Evolutionary conservation across 2,888 invertebrate genomes (phyloP), one percentile per base, ranked within the genome.

Genomic region (Pachymerium ferrugineum): DNA sequence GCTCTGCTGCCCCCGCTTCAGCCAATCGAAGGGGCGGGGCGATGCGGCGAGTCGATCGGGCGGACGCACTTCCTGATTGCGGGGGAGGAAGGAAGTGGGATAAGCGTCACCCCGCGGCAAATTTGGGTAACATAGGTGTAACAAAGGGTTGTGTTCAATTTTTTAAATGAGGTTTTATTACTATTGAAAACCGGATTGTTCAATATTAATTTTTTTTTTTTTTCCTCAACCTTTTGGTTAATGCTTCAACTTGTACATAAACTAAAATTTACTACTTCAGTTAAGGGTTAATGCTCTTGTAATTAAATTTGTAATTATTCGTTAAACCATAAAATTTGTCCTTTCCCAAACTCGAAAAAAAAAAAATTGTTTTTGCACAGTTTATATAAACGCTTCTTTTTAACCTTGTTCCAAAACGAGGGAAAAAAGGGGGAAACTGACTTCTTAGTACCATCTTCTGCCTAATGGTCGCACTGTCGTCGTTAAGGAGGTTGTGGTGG

Each of bases 381-480:
- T n/a, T n/a, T 25, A 62, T 25, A 62, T 62, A 14, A 12, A 10
- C 28, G 6, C 25, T 62, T 62, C 28, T 12, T 28, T 16, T 38
- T 38, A 6, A 4, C 16, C 16, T 38, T 38, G 12, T 38, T 38
- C 16, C 16, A 12, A 14, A 28, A 12, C 8, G 10, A 28, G 28
- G 28, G 10, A 54, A 54, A 54, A 22, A 19, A 19, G 16, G 16
- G 19, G 47, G n/a, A 25, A 62, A 62, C 62, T 62, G 62, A 62
- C 62, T 62, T 62, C 62, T 62, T 62, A 62, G 62, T 62, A 62
- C 28, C 62, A 62, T 62, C 62, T 62, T 62, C 62, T 62, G 62
- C 28, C 62, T 62, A 62, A 62, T 62, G 62, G 62, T 62, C 62
- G 62, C 25, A 22, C 25, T 62, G 62, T 62, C 62, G 62, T 62